Evolutionary conservation across 2,888 invertebrate genomes (phyloP).

Genomic region (Netelia melanura): DNA sequence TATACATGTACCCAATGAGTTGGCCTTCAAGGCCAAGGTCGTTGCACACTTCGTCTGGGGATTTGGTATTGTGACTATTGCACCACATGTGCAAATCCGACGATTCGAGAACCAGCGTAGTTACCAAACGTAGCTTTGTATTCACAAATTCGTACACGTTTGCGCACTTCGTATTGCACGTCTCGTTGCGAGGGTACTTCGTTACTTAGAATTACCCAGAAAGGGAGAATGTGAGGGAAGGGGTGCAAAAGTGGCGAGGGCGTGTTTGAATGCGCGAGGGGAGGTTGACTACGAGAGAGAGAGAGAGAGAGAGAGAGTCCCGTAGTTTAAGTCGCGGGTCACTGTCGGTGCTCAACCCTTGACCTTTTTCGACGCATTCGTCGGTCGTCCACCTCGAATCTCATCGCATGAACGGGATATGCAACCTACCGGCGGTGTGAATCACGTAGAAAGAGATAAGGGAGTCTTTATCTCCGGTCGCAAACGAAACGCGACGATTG

Average conservation of each 20-base stretch:
- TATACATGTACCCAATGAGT: constrained; percentile 16
- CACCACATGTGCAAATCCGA: constrained; percentile 22
- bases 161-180: constrained; percentile 9
- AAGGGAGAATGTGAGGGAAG: not conserved
- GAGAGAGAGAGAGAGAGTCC: not conserved
- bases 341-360: constrained; percentile 73
- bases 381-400: constrained; percentile 73
- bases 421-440: constrained; percentile 19
- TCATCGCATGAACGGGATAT: constrained; percentile 72
- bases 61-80: constrained; percentile 41
- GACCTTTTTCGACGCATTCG: constrained; percentile 72
- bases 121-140: not conserved
- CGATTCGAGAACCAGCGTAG: not conserved
- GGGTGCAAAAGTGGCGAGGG: constrained; percentile 4
- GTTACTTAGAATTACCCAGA: constrained; percentile 32
- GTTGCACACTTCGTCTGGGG: constrained; percentile 62
- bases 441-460: not conserved
- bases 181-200: constrained; percentile 15
- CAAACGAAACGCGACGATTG: not conserved
- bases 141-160: not conserved
- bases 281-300: not conserved
- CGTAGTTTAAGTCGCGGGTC: constrained; percentile 60
- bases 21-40: constrained; percentile 66
- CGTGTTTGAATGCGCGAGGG: not conserved
- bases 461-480: not conserved